phyloP scores from a whole-genome alignment of 2,113 vertebrate species.

The Pygathrix nemaeus region DNA sequence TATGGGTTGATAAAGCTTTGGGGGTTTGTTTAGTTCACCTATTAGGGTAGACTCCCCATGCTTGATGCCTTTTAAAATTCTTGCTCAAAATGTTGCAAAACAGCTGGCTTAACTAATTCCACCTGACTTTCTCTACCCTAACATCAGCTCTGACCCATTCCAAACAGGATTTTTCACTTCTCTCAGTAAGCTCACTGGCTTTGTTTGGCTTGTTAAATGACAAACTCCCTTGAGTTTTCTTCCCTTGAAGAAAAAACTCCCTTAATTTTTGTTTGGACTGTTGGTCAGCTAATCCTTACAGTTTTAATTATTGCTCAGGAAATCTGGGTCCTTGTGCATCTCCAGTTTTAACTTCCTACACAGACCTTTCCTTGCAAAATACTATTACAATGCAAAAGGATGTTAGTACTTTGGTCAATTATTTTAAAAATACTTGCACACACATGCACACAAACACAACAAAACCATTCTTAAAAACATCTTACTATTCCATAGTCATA shows the following conservation, averaged over 20 bases:
- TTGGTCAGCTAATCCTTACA: not conserved
- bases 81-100: not conserved
- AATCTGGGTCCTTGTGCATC: not conserved
- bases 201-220: not conserved
- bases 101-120: not conserved
- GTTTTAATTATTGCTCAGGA: not conserved
- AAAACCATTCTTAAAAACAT: not conserved
- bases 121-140: not conserved
- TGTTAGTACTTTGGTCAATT: not conserved
- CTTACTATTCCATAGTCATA: not conserved
- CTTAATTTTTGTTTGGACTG: not conserved
- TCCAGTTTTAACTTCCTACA: not conserved
- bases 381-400: not conserved
- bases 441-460: not conserved
- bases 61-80: not conserved
- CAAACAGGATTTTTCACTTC: not conserved
- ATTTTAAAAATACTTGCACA: not conserved
- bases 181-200: not conserved
- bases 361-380: not conserved
- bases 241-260: not conserved
- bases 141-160: not conserved
- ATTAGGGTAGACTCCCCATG: not conserved
- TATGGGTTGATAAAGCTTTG: not conserved
- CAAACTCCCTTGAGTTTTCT: not conserved
- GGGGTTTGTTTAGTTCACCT: not conserved